Evolutionary conservation across 2,888 invertebrate species (phyloP).

Genomic region (Rhagium mordax): DNA sequence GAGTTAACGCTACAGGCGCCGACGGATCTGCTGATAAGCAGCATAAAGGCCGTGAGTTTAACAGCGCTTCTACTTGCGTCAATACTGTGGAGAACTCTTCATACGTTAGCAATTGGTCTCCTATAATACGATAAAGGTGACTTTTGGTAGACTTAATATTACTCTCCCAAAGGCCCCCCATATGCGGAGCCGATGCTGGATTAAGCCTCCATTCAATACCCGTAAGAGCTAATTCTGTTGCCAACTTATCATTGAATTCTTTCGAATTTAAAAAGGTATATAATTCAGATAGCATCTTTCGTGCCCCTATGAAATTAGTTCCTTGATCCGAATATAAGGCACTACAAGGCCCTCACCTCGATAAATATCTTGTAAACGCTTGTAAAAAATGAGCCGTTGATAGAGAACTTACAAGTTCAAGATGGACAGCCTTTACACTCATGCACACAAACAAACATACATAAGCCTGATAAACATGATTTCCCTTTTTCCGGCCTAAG

Average conservation of each 20-base stretch:
- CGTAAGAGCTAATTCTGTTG: not conserved
- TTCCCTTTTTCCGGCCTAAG: not conserved
- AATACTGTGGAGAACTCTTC: conserved; percentile 54
- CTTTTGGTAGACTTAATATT: conserved; percentile 29
- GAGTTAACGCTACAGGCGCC: not conserved
- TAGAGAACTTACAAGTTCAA: too few relatives aligned
- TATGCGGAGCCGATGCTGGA: conserved; percentile 37
- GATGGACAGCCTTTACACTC: too few relatives aligned
- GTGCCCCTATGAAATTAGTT: not conserved
- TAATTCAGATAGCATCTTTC: not conserved
- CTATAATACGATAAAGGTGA: conserved; percentile 43
- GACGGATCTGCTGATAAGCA: conserved; percentile 4
- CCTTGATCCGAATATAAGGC: too few relatives aligned
- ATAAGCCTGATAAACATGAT: not conserved
- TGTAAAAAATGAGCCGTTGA: too few relatives aligned
- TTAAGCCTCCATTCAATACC: conserved; percentile 34
- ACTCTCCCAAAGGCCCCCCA: conserved; percentile 41
- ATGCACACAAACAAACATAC: too few relatives aligned
- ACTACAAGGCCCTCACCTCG: too few relatives aligned
- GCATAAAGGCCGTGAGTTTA: conserved; percentile 55
- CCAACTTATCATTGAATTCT: not conserved
- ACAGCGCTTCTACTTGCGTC: conserved; percentile 50
- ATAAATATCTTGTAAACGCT: too few relatives aligned
- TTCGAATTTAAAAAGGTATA: not conserved
- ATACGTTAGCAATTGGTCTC: conserved; percentile 46